A percentile compares a stretch with the other conserved stretches of the same genome.
phyloP scores from a whole-genome alignment of 2,113 vertebrate species.

The Tyto alba region DNA sequence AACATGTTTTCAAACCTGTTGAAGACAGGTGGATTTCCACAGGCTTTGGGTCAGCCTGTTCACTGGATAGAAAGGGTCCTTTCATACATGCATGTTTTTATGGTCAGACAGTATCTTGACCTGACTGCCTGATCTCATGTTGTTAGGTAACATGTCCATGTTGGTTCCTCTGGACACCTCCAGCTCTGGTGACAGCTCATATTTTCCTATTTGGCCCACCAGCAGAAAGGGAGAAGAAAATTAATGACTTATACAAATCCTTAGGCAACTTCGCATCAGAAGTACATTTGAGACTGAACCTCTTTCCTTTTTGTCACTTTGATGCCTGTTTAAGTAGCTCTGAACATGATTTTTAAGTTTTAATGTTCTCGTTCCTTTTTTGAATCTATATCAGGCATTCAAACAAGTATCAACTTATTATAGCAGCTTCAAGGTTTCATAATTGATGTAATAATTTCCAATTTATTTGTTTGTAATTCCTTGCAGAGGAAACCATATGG shows the following conservation, averaged over 20 bases:
- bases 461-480: slow-evolving; percentile 55
- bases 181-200: background rate
- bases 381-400: slow-evolving; percentile 49
- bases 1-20: background rate
- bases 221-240: background rate
- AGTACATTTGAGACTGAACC: background rate
- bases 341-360: slow-evolving; percentile 34
- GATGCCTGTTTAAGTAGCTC: slow-evolving; percentile 28
- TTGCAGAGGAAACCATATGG: background rate
- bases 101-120: background rate
- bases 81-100: background rate
- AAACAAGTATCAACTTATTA: slow-evolving; percentile 50
- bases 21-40: background rate
- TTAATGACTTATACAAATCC: background rate
- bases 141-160: background rate
- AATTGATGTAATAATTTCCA: slow-evolving; percentile 56
- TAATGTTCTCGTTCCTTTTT: slow-evolving; percentile 55
- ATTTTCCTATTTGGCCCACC: background rate
- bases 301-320: background rate
- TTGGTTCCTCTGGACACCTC: background rate
- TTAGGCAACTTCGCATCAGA: background rate
- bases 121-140: background rate
- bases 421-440: slow-evolving; percentile 36
- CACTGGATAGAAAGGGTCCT: background rate
- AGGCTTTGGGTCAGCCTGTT: background rate